These are phyloP conservation scores for Sinocyclocheilus maitianheensis DNA, from an alignment of 2,113 vertebrate species.

Conservation along the genomic window DNA sequence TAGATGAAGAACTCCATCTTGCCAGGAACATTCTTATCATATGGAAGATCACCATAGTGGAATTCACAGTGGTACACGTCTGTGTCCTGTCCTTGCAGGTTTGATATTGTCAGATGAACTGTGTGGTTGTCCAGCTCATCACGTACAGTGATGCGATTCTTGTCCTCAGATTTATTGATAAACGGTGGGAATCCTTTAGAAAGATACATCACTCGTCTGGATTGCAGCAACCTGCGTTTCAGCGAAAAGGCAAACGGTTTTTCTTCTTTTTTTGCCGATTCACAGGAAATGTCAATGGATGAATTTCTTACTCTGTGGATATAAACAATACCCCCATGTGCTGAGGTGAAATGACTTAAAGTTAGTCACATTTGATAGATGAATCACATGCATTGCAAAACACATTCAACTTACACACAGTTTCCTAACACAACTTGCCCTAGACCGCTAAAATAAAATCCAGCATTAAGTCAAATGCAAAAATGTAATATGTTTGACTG, in stretches of 20 bases:
- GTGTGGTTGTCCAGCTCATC: constrained; percentile 37
- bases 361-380: not conserved
- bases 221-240: constrained; percentile 57
- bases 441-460: not conserved
- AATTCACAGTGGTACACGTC: constrained; percentile 72
- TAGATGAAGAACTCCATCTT: constrained; percentile 64
- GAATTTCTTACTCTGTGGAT: constrained; percentile 57
- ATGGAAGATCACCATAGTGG: not conserved
- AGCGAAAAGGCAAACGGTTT: constrained; percentile 60
- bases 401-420: too few relatives aligned
- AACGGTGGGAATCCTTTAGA: fast-evolving
- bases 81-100: constrained; percentile 64
- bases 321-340: constrained; percentile 47
- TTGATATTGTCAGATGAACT: constrained; percentile 64
- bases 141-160: constrained; percentile 48
- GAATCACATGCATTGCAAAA: not conserved
- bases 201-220: constrained; percentile 55
- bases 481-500: too few relatives aligned
- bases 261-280: fast-evolving
- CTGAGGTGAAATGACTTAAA: constrained; percentile 47
- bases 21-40: not conserved
- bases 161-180: fast-evolving
- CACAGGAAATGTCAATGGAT: constrained; percentile 63
- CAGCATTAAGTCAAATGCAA: not conserved
- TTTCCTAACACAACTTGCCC: not conserved